Conservation (phyloP, 2,797 vertebrate genomes). For the Acanthopagrus latus region DNA sequence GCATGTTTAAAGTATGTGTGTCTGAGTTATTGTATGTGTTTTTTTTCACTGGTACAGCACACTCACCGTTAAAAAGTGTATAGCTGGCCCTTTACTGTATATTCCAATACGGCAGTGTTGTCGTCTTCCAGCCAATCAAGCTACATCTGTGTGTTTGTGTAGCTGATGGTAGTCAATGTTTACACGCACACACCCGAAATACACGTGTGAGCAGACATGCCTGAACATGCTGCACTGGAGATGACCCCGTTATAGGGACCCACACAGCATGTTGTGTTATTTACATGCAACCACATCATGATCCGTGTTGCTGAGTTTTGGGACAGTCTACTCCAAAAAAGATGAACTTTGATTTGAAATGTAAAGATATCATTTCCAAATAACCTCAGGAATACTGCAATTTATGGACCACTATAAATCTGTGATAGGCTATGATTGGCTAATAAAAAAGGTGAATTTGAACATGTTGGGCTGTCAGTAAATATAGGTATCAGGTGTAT, state of each 20-base stretch:
- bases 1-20: constrained; percentile 6
- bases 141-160: constrained; percentile 40
- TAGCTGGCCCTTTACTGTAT: constrained; percentile 25
- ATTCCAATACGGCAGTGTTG: constrained; percentile 49
- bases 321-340: background rate
- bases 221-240: constrained; percentile 29
- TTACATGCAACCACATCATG: constrained; percentile 3
- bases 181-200: constrained; percentile 16
- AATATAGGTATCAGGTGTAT: background rate
- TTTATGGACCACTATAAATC: background rate
- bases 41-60: constrained; percentile 3
- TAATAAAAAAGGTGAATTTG: background rate
- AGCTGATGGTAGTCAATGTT: constrained; percentile 48
- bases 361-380: background rate
- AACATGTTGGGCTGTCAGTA: background rate
- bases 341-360: background rate
- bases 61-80: constrained; percentile 19
- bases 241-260: background rate
- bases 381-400: background rate
- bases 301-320: constrained; percentile 1
- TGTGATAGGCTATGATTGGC: background rate
- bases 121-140: constrained; percentile 39
- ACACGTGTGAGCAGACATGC: constrained; percentile 39
- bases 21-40: background rate
- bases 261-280: constrained; percentile 10